phyloP scores from a whole-genome alignment of 2,113 vertebrate genomes.

The Toxotes chatareus region DNA sequence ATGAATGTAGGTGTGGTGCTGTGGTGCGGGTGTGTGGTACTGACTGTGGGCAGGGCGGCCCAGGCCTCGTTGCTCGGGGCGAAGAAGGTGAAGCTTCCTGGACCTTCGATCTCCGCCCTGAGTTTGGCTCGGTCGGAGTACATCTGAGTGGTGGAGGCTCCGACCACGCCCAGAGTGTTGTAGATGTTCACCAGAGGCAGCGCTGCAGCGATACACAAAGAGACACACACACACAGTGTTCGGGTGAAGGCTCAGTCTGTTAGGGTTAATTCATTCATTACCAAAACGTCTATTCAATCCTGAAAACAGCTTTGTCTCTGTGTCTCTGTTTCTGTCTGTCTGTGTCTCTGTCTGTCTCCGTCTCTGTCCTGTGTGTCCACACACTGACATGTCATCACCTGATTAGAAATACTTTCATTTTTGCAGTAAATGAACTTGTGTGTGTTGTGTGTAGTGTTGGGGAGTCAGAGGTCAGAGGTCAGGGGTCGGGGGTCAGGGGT shows the following conservation, averaged over 20 bases:
- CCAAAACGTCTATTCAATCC: too few relatives aligned
- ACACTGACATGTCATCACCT: too few relatives aligned
- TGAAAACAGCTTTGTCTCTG: too few relatives aligned
- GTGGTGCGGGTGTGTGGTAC: slow-evolving; percentile 51
- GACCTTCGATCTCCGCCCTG: slow-evolving; percentile 92
- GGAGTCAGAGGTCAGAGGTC: neutral
- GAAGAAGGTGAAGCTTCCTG: slow-evolving; percentile 97
- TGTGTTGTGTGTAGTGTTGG: neutral
- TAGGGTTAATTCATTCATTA: too few relatives aligned
- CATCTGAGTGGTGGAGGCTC: slow-evolving; percentile 93
- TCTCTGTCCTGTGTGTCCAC: too few relatives aligned
- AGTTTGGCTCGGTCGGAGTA: slow-evolving; percentile 93
- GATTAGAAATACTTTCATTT: too few relatives aligned
- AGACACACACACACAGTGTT: neutral
- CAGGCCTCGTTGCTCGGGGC: slow-evolving; percentile 97
- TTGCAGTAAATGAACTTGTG: too few relatives aligned
- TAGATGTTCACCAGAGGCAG: slow-evolving; percentile 95
- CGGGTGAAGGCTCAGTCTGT: too few relatives aligned
- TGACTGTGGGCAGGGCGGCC: slow-evolving; percentile 90
- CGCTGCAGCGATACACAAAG: slow-evolving; percentile 77
- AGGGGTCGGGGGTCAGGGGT: slow-evolving; percentile 12
- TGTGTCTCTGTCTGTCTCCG: too few relatives aligned
- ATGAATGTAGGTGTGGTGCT: neutral
- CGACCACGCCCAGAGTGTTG: slow-evolving; percentile 92
- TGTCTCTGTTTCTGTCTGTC: too few relatives aligned